phyloP scores from a whole-genome alignment of 2,888 invertebrate species.

The Chaetoderma sp. region DNA sequence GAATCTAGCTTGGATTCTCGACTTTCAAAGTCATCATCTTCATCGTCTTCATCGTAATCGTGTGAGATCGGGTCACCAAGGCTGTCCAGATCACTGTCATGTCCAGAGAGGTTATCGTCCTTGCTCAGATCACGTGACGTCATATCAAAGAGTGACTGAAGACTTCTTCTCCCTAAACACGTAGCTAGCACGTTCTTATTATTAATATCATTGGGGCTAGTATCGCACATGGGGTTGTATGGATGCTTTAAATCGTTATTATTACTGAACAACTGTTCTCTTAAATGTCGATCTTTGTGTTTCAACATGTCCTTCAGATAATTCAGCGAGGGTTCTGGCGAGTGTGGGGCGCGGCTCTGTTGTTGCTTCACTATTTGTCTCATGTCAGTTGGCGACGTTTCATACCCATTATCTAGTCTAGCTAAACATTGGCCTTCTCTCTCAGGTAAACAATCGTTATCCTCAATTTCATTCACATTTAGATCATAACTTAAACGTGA shows the following conservation, averaged over 20 bases:
- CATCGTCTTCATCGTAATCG: constrained; percentile 30
- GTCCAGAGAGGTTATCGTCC: neutral
- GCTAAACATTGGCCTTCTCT: no score
- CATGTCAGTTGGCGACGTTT: no score
- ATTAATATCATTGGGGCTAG: no score
- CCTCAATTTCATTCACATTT: no score
- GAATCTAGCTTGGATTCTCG: constrained; percentile 37
- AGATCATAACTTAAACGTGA: no score
- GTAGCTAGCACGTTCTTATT: neutral
- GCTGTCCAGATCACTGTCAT: constrained; percentile 45
- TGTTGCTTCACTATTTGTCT: no score
- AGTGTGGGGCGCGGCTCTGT: no score
- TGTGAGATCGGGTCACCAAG: constrained; percentile 15
- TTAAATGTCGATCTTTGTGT: constrained; percentile 85
- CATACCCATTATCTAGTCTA: no score
- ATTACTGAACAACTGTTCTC: constrained; percentile 29
- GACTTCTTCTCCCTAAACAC: neutral
- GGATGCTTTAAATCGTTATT: constrained; percentile 30
- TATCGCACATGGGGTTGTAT: neutral
- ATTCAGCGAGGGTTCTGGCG: no score
- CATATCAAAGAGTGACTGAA: constrained; percentile 9
- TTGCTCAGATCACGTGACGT: neutral
- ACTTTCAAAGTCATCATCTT: constrained; percentile 31
- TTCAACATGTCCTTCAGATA: constrained; percentile 87
- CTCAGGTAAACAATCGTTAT: no score